phyloP scores from a whole-genome alignment of 2,888 invertebrate genomes.

The Diaphora mendica region DNA sequence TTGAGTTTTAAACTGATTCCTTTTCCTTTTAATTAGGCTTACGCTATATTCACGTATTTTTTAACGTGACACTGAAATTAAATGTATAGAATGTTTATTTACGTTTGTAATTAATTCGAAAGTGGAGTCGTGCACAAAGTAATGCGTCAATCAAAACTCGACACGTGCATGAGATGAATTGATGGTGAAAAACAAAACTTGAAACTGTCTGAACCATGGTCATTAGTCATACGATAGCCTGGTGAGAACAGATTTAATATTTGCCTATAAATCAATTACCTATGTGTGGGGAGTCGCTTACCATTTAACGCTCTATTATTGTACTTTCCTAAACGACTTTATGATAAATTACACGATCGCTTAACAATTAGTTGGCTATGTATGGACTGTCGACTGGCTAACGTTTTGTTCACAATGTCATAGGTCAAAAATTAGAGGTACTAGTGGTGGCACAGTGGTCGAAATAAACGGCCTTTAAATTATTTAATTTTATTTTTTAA shows the following conservation, averaged over 20 bases:
- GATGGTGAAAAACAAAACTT: slow-evolving; percentile 74
- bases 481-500: no score
- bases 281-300: slow-evolving; percentile 73
- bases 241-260: slow-evolving; percentile 84
- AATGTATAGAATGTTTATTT: slow-evolving; percentile 16
- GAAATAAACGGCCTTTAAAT: no score
- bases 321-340: slow-evolving; percentile 65
- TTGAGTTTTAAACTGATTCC: slow-evolving; percentile 38
- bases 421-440: slow-evolving; percentile 4
- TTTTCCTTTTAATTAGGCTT: slow-evolving; percentile 4
- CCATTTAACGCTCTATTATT: slow-evolving; percentile 75
- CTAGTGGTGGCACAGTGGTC: no score
- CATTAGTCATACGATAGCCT: slow-evolving; percentile 74
- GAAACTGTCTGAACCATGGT: slow-evolving; percentile 68
- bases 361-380: slow-evolving; percentile 37
- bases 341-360: slow-evolving; percentile 67
- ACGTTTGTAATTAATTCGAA: slow-evolving; percentile 35
- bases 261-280: slow-evolving; percentile 84
- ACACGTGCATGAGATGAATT: slow-evolving; percentile 66
- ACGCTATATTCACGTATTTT: background rate
- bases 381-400: slow-evolving; percentile 15
- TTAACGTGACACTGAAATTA: background rate
- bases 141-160: slow-evolving; percentile 71
- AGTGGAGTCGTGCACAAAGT: slow-evolving; percentile 57
- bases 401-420: slow-evolving; percentile 9